A percentile compares a stretch with the other conserved stretches of the same genome.
Conservation (phyloP, 2,888 invertebrate genomes). For the Xestoiulus laeticollis region DNA sequence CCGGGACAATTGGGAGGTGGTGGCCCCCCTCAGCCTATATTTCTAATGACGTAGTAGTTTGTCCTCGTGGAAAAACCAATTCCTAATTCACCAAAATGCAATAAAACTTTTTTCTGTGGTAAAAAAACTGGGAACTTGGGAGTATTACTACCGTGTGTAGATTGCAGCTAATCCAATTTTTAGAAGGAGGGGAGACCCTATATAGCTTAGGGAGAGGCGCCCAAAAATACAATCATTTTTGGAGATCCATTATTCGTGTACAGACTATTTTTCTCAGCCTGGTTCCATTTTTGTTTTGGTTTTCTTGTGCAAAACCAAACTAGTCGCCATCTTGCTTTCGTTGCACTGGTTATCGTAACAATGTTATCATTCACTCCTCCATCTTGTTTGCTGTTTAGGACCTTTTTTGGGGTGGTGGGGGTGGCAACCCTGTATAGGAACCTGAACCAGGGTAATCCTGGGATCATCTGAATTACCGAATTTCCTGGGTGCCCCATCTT, state of each 20-base stretch:
- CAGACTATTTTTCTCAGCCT: slow-evolving; percentile 14
- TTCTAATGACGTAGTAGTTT: slow-evolving; percentile 38
- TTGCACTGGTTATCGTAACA: slow-evolving; percentile 11
- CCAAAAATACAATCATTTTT: slow-evolving; percentile 43
- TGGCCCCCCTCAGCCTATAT: slow-evolving; percentile 43
- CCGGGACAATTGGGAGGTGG: slow-evolving; percentile 9
- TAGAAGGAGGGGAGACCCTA: slow-evolving; percentile 33
- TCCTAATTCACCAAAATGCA: slow-evolving; percentile 43
- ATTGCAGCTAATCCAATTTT: slow-evolving; percentile 43
- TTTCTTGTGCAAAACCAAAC: neutral
- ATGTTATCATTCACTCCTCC: neutral
- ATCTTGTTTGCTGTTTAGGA: slow-evolving; percentile 15
- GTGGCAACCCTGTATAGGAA: neutral
- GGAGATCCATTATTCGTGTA: slow-evolving; percentile 43
- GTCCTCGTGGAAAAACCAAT: neutral
- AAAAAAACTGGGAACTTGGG: slow-evolving; percentile 15
- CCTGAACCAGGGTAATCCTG: neutral
- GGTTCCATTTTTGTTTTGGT: neutral
- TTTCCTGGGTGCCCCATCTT: neutral
- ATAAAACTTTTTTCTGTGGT: slow-evolving; percentile 41
- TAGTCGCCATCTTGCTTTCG: slow-evolving; percentile 40
- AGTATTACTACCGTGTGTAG: slow-evolving; percentile 36
- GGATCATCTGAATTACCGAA: neutral
- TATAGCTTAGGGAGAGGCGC: slow-evolving; percentile 35
- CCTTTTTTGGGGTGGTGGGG: neutral